Conservation (phyloP, 2,888 invertebrate genomes). For the Maniola hyperantus region DNA sequence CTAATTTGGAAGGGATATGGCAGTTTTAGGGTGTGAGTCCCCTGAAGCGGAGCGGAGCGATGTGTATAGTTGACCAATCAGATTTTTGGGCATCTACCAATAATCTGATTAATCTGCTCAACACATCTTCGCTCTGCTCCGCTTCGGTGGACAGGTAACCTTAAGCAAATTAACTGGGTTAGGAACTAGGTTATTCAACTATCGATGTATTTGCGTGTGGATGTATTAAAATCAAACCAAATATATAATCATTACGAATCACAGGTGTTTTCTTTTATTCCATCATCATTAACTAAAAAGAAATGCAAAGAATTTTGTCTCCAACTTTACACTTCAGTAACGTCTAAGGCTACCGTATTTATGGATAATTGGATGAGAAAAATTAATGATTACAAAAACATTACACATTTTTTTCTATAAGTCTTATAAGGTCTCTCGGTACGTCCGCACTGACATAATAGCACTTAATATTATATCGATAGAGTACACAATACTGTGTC, state of each 20-base stretch:
- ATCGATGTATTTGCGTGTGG: background rate
- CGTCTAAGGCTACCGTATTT: conserved; percentile 77
- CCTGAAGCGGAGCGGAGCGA: no score
- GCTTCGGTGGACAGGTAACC: no score
- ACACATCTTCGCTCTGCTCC: no score
- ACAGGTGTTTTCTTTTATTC: conserved; percentile 79
- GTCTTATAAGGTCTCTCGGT: conserved; percentile 78
- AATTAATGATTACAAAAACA: conserved; percentile 80
- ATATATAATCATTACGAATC: conserved; percentile 68
- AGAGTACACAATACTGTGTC: conserved; percentile 42
- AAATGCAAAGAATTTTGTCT: conserved; percentile 77
- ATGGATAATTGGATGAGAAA: conserved; percentile 75
- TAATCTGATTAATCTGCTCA: no score
- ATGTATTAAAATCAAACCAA: conserved; percentile 50
- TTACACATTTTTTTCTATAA: conserved; percentile 81
- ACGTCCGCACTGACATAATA: conserved; percentile 71
- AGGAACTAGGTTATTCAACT: no score
- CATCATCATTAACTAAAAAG: conserved; percentile 77
- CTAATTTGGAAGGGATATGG: no score
- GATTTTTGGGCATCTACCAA: no score
- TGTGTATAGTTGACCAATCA: no score
- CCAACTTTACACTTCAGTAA: conserved; percentile 77
- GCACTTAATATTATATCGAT: conserved; percentile 66
- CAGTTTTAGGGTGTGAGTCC: no score
- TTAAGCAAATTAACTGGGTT: no score